Evolutionary conservation across 1,140 invertebrate genomes (phyloP).

Genomic region (Grapholita molesta): DNA sequence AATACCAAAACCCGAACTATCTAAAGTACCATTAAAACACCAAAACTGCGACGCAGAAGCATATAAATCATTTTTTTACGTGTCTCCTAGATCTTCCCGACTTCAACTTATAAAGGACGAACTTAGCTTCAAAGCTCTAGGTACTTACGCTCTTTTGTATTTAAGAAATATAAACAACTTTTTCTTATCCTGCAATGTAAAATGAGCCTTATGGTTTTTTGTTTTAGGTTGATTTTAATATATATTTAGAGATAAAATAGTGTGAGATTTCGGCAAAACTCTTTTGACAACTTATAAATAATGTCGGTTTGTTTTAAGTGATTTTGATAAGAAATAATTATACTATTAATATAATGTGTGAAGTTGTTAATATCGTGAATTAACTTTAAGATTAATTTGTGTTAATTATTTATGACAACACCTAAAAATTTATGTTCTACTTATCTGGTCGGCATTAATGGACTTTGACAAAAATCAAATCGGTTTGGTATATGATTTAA

Average conservation of each 20-base stretch:
- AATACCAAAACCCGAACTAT: background rate
- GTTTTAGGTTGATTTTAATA: background rate
- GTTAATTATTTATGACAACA: too few species aligned
- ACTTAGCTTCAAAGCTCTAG: background rate
- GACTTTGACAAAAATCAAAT: too few species aligned
- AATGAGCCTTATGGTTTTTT: background rate
- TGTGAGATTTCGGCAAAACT: background rate
- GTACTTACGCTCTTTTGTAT: background rate
- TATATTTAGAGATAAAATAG: background rate
- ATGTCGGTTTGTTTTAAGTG: constrained; percentile 12
- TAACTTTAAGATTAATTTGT: too few species aligned
- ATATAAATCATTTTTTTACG: background rate
- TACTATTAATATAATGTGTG: too few species aligned
- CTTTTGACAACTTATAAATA: constrained; percentile 13
- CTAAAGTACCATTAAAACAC: constrained; percentile 2
- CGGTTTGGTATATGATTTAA: too few species aligned
- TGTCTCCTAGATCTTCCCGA: background rate
- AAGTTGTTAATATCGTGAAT: too few species aligned
- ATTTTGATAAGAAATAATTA: constrained; percentile 10
- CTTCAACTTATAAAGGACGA: background rate
- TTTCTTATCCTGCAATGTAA: background rate
- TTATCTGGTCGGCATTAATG: too few species aligned
- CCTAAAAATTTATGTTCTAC: too few species aligned
- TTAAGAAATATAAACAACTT: background rate
- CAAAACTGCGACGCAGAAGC: background rate